Evolutionary conservation across 1,140 invertebrate species (phyloP).

Genomic region (Rhopalosiphum padi): DNA sequence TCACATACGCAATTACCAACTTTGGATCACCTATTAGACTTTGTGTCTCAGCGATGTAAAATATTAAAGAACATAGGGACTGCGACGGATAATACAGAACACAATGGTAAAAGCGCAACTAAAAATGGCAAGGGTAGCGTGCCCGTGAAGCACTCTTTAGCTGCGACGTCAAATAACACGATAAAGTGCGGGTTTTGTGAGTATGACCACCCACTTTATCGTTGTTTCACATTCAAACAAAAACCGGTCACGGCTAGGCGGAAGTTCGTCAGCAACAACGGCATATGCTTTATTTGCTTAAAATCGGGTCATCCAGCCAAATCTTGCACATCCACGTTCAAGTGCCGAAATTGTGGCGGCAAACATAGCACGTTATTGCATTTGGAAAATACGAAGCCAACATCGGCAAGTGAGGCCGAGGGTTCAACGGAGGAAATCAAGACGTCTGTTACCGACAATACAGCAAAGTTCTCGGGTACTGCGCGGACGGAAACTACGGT

Average conservation of each 20-base stretch:
- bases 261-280: not conserved
- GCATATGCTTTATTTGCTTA: slow-evolving; percentile 1
- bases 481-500: not conserved
- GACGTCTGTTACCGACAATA: not conserved
- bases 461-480: not conserved
- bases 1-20: not conserved
- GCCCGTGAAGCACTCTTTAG: not conserved
- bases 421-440: not conserved
- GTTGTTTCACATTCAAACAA: slow-evolving; percentile 5
- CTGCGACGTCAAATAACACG: not conserved
- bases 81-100: not conserved
- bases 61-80: slow-evolving; percentile 19
- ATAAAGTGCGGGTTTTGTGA: not conserved
- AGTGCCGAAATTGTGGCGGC: not conserved
- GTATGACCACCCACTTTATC: not conserved
- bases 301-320: not conserved
- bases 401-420: not conserved
- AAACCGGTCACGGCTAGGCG: not conserved
- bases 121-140: not conserved
- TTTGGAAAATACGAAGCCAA: not conserved
- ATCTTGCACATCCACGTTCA: not conserved
- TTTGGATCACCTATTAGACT: not conserved
- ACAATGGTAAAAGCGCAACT: not conserved
- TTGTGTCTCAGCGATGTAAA: not conserved
- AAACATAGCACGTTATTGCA: slow-evolving; percentile 28